These are phyloP conservation scores for Dendrolimus houi DNA, from an alignment of 2,888 invertebrate species.

Conservation along the genomic window DNA sequence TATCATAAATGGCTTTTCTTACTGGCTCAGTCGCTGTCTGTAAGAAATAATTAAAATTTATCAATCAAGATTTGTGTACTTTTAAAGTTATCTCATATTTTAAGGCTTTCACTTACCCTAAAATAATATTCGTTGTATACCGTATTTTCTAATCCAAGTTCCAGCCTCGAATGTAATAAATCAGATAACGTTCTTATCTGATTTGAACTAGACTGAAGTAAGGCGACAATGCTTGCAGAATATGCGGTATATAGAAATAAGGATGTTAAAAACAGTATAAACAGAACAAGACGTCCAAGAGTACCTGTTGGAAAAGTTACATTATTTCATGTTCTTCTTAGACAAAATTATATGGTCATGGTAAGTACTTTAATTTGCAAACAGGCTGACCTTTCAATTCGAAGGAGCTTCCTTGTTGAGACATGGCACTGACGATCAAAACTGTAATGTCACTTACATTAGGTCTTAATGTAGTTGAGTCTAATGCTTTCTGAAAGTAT, in stretches of 20 bases:
- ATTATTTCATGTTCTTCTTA: too few relatives aligned
- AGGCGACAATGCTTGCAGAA: constrained; percentile 83
- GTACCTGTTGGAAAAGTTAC: constrained; percentile 37
- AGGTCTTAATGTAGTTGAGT: constrained; percentile 33
- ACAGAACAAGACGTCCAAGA: constrained; percentile 75
- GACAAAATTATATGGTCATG: not conserved
- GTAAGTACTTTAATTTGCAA: not conserved
- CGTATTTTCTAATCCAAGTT: constrained; percentile 80
- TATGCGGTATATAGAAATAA: constrained; percentile 84
- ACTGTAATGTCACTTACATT: constrained; percentile 65
- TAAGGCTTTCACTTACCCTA: constrained; percentile 51
- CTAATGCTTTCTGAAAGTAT: constrained; percentile 18
- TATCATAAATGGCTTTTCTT: constrained; percentile 75
- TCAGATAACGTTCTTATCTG: constrained; percentile 79
- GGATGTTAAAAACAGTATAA: constrained; percentile 76
- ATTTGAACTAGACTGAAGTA: constrained; percentile 81
- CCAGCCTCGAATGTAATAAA: constrained; percentile 79
- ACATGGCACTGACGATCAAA: constrained; percentile 72
- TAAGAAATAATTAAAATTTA: constrained; percentile 3
- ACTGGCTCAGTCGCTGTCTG: constrained; percentile 65
- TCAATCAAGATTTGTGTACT: not conserved
- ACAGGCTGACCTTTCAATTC: constrained; percentile 34
- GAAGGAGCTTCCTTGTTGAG: constrained; percentile 74
- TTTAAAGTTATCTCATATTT: not conserved
- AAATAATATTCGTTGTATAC: constrained; percentile 80